A percentile compares a stretch with the other conserved stretches of the same genome.
These are phyloP conservation scores for Stratiomys singularior DNA, from an alignment of 2,888 invertebrate species.

Conservation along the genomic window DNA sequence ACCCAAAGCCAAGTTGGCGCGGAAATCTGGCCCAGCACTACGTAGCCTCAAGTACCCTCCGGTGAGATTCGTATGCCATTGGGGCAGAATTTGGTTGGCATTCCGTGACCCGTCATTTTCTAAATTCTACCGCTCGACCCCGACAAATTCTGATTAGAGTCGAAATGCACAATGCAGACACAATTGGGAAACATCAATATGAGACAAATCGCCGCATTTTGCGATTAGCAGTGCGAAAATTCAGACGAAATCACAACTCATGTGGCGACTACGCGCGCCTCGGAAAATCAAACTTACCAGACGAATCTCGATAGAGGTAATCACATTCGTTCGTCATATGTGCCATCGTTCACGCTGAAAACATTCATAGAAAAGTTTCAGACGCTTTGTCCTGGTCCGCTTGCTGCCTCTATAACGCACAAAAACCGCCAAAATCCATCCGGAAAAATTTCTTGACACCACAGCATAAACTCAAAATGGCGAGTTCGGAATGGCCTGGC, in stretches of 20 bases:
- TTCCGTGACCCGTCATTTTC: conserved; percentile 12
- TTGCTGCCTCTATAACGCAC: neutral
- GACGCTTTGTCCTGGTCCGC: too few relatives aligned
- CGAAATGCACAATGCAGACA: neutral
- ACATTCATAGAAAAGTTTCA: neutral
- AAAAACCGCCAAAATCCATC: conserved; percentile 37
- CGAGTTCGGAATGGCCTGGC: conserved; percentile 50
- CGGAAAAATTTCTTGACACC: conserved; percentile 50
- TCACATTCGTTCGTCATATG: conserved; percentile 62
- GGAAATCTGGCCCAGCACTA: conserved; percentile 6
- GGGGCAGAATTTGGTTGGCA: conserved; percentile 4
- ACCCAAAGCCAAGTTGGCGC: conserved; percentile 17
- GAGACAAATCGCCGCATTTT: neutral
- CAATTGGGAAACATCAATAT: neutral
- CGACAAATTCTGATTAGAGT: neutral
- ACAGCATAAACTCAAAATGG: conserved; percentile 50
- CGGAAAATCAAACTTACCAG: conserved; percentile 59
- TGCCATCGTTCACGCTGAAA: conserved; percentile 51
- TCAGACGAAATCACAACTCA: neutral
- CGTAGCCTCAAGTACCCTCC: conserved; percentile 4
- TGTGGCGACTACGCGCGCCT: conserved; percentile 39
- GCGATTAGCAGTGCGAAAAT: neutral
- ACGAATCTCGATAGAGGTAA: conserved; percentile 63
- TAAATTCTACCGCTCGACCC: neutral
- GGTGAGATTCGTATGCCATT: conserved; percentile 32